Evolutionary conservation across 1,140 invertebrate species (phyloP).

Genomic region (Ylistrum balloti): DNA sequence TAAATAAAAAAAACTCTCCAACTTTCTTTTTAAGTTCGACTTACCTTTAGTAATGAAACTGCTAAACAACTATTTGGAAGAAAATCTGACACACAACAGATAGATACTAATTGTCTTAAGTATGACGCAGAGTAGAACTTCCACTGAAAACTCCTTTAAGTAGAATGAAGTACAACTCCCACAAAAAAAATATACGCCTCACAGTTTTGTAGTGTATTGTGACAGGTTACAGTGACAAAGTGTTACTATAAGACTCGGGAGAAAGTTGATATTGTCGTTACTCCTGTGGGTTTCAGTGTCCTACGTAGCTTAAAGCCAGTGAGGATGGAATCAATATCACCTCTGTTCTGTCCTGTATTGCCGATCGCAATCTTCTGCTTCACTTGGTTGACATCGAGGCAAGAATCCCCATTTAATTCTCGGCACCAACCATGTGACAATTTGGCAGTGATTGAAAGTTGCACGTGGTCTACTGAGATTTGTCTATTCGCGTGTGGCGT

Average conservation of each 20-base stretch:
- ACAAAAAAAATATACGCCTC: background rate
- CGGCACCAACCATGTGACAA: slow-evolving; percentile 37
- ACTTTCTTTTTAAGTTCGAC: background rate
- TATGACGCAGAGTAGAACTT: background rate
- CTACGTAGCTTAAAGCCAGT: slow-evolving; percentile 11
- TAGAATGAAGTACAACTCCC: background rate
- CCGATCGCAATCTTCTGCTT: background rate
- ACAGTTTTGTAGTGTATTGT: background rate
- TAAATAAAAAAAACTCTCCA: background rate
- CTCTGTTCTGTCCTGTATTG: background rate
- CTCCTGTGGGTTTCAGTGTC: background rate
- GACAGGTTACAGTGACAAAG: background rate
- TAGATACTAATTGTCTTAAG: background rate
- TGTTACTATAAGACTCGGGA: background rate
- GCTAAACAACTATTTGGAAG: background rate
- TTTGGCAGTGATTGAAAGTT: slow-evolving; percentile 32
- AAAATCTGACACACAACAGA: background rate
- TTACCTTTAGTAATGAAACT: background rate
- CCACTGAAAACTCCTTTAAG: background rate
- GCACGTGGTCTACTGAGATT: slow-evolving; percentile 29
- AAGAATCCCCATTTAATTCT: slow-evolving; percentile 35
- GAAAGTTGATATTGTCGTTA: background rate
- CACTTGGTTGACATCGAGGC: slow-evolving; percentile 15
- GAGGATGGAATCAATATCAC: background rate
- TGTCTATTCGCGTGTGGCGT: background rate